phyloP scores from a whole-genome alignment of 2,113 vertebrate species.

The Elachura formosa region DNA sequence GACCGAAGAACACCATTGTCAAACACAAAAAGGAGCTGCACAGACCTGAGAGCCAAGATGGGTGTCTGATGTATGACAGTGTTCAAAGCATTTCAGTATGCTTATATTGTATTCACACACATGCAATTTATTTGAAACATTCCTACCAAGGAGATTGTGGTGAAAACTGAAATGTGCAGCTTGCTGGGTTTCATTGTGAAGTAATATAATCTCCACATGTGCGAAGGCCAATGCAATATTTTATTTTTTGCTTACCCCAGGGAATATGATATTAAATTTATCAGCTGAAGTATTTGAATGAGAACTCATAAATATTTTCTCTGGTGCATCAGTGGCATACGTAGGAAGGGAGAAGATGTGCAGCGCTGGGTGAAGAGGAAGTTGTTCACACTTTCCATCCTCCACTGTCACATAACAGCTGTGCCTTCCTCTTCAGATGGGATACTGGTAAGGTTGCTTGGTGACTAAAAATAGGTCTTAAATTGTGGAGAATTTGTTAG shows the following conservation, averaged over 20 bases:
- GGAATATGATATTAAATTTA: constrained; percentile 67
- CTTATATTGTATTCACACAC: constrained; percentile 50
- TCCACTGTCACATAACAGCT: not conserved
- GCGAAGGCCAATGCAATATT: constrained; percentile 44
- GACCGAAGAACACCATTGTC: not conserved
- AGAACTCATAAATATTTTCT: constrained; percentile 66
- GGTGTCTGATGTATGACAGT: constrained; percentile 32
- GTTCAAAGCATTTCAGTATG: constrained; percentile 49
- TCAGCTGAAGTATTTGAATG: constrained; percentile 58
- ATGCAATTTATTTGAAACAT: constrained; percentile 67
- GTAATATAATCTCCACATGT: constrained; percentile 67
- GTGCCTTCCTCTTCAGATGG: not conserved
- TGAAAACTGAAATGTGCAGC: constrained; percentile 56
- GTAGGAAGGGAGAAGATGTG: not conserved
- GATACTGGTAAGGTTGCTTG: not conserved
- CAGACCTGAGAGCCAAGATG: not conserved
- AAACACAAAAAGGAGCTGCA: not conserved
- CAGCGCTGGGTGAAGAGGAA: not conserved
- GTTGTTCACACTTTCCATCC: not conserved
- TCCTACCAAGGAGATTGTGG: constrained; percentile 64
- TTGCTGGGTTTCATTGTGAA: constrained; percentile 61
- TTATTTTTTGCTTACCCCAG: constrained; percentile 58
- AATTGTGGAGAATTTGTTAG: not conserved
- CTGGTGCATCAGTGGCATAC: constrained; percentile 13
- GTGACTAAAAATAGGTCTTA: not conserved